Evolutionary conservation across 2,888 invertebrate genomes (phyloP), one percentile per base, ranked within the genome.

Genomic region (Stramonita haemastoma): DNA sequence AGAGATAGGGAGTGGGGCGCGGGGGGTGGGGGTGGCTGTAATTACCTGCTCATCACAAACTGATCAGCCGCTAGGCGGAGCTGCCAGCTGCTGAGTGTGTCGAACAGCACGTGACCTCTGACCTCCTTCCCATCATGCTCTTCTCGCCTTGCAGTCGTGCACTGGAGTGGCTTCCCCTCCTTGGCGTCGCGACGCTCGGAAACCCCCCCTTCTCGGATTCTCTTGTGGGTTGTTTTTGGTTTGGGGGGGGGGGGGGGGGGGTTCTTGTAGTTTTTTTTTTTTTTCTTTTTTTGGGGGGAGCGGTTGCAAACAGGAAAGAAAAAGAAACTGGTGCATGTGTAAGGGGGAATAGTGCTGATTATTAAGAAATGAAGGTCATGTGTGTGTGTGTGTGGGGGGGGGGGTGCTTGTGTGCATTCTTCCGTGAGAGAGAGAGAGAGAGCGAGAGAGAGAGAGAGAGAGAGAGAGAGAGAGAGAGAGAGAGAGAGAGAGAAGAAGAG

Each of bases 41-140:
- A 83, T 83, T 83, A 83, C 26, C 34, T 46, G 83, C 83, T 46
- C 85, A 85, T 85, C 85, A 60, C 57, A 85, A 60, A 57, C 32
- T 60, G 57, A 85, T 85, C 85, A 85, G 11, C 57, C 85, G 57
- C 29, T 32, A 60, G 85, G 85, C 60, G 85, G 85, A 57, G 85
- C 85, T 85, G 57, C 19, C 85, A 85, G 85, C 57, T 85, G 85
- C 57, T 57, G 57, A 15, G 85, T 60, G 85, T 60, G 85, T 85
- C 36, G 85, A 85, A 85, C 85, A 85, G 57, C 29, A 32, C 85
- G n/a, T 60, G 85, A 85, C 60, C 85, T 46, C 60, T 60, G 85
- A 85, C 85, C 85, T 60, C 85, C 17, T 57, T 60, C 85, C 85
- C 85, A 85, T 57, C 85, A 32, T 85, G 85, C 57, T 57, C 85